Evolutionary conservation across 2,113 vertebrate species (phyloP), one percentile per base, ranked within the genome.

Genomic region (Collichthys lucidus): DNA sequence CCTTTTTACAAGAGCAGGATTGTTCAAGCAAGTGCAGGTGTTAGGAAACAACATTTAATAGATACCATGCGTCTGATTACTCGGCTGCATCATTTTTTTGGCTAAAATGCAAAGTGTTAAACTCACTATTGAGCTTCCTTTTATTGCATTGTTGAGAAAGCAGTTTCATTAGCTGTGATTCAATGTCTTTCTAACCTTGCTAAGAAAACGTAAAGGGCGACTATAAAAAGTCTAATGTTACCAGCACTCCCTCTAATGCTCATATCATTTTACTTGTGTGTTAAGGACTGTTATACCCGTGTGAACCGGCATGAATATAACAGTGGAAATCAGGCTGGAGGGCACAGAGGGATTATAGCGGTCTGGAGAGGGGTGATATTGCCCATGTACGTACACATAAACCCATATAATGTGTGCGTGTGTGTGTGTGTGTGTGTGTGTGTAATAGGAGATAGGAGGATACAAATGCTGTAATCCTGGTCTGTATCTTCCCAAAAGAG

Each of bases 341-440:
- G 88, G 84, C 86, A 86, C 77, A 72, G 46, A 84, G 82, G 86
- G 89, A 93, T 93, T 92, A 93, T 74, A 78, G 20, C 61, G 31
- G 79, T 76, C 91, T 90, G 90, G 79, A 92, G 86, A 84, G 83
- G 68, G 76, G 71, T 74, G 91, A 93, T 91, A 90, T 40, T 74
- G 71, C 72, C 55, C 81, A 76, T 19, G 46, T 29, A 75, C 16
- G 4, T 85, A 64, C 78, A 80, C 65, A 59, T 40, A 47, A 81
- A 63, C 70, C 64, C 35, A 20, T 29, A 42, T 60, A 76, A 71
- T 75, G 71, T 65, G 57, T 24, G n/a, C 40, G 31, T 82, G 71
- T 57, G 56, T 42, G 29, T 82, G 71, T 57, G 82, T 62, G 75
- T 67, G 77, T 82, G 57, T 60, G 46, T 79, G 73, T 10, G 60